Base-by-base conservation (phyloP, 2,888 invertebrate species). In the Barypeithes pellucidus region DNA sequence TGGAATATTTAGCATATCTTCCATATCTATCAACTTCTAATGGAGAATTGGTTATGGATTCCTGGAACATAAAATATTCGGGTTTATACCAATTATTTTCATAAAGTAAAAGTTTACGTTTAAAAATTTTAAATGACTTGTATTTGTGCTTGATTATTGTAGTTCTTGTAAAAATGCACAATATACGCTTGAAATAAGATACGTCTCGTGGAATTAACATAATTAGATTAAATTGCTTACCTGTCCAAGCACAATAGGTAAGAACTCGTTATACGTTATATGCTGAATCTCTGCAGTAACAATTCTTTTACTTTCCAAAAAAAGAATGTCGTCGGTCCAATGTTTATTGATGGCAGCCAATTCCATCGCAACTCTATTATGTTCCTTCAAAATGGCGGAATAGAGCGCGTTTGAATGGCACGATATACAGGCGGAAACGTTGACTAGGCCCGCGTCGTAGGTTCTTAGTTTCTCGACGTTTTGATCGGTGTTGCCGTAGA, bases 281-380 rank as follows among this genome's bases (percentile, higher is more conserved):
- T 95, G 95, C 78, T 95, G 95, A 47, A 95, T 91, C 83, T 94
- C 89, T 0, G 95, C 94, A 0, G 92, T 91, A 12, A 95, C 89
- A 12, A 93, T 91, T 59, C 94, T 88, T 65, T 93, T 89, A 2
- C 94, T 89, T 84, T 95, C 95, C 76, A 93, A 86, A 84, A 94
- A 95, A n/a, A 95, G 82, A 0, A 90, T 90, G 47, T 93, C 90
- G 81, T 95, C 95, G 72, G 91, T 90, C 95, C 95, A 95, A 80
- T 93, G 92, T 0, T 91, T 88, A 81, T 96, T 95, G 69, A 93
- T 84, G n/a, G 90, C 86, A 9, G 90, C 89, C 33, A 96, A 85
- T 72, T 90, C 89, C 0, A 91, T 89, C 1, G 94, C 94, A 54
- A 95, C 89, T 24, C 94, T 89, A 84, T 95, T 95, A 86, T 96